phyloP scores from a whole-genome alignment of 37 sponge, comb jelly and placozoan species.

The Aplysina aerophoba region DNA sequence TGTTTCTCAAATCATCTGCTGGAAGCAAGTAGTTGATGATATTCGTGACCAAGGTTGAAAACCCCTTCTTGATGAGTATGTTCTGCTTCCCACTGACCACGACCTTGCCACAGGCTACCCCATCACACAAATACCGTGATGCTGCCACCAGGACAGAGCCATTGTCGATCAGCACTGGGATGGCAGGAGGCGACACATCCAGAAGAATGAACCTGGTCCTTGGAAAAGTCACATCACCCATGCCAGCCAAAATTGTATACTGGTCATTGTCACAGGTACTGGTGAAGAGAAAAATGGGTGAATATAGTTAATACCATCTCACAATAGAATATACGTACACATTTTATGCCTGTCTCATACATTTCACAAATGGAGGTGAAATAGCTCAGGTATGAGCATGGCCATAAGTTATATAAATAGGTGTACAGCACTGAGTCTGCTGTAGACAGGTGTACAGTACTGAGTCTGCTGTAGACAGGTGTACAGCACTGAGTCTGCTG shows the following conservation, averaged over 20 bases:
- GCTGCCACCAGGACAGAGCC: background rate
- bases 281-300: too few species aligned
- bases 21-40: background rate
- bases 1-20: background rate
- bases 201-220: background rate
- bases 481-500: too few species aligned
- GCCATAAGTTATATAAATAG: too few species aligned
- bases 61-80: background rate
- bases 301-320: too few species aligned
- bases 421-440: too few species aligned
- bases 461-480: too few species aligned
- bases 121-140: too few species aligned
- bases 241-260: background rate
- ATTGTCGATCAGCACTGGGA: background rate
- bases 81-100: background rate
- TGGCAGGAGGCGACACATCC: background rate
- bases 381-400: too few species aligned
- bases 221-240: background rate
- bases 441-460: too few species aligned
- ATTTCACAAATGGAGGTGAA: too few species aligned
- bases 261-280: background rate
- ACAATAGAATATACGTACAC: too few species aligned
- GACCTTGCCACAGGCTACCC: background rate
- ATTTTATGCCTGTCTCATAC: too few species aligned
- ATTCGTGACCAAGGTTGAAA: background rate